Evolutionary conservation across 2,113 vertebrate species (phyloP).

Genomic region (Rattus norvegicus): DNA sequence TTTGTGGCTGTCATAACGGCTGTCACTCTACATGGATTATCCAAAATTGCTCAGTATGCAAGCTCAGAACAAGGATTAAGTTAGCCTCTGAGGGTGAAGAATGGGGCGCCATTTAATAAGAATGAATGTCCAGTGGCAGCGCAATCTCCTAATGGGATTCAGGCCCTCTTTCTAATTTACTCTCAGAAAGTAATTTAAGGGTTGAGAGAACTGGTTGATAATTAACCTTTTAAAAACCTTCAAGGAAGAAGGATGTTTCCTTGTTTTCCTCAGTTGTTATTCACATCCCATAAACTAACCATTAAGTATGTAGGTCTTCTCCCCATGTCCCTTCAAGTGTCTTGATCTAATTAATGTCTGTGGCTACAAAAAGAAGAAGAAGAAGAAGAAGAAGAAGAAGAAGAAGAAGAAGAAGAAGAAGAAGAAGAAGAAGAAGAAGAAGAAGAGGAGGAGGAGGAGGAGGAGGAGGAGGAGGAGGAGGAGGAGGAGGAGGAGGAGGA

Average conservation of each 20-base stretch:
- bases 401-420: neutral
- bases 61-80: constrained; percentile 72
- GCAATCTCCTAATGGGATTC: constrained; percentile 72
- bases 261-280: constrained; percentile 52
- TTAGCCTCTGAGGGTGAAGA: constrained; percentile 70
- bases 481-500: neutral
- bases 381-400: neutral
- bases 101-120: constrained; percentile 69
- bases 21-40: constrained; percentile 66
- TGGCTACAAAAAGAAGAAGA: neutral
- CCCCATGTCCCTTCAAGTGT: constrained; percentile 24
- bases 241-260: constrained; percentile 50
- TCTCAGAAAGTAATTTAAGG: constrained; percentile 71
- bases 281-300: constrained; percentile 64
- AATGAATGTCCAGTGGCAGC: constrained; percentile 66
- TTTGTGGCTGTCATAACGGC: constrained; percentile 47
- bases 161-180: constrained; percentile 68
- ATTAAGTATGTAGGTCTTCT: constrained; percentile 60
- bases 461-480: neutral
- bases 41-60: constrained; percentile 69
- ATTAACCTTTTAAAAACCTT: constrained; percentile 78
- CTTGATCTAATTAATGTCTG: constrained; percentile 58
- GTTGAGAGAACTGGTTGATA: constrained; percentile 71
- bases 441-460: neutral
- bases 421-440: neutral